Base-by-base conservation (phyloP, 2,797 vertebrate genomes). In the Podarcis siculus region DNA sequence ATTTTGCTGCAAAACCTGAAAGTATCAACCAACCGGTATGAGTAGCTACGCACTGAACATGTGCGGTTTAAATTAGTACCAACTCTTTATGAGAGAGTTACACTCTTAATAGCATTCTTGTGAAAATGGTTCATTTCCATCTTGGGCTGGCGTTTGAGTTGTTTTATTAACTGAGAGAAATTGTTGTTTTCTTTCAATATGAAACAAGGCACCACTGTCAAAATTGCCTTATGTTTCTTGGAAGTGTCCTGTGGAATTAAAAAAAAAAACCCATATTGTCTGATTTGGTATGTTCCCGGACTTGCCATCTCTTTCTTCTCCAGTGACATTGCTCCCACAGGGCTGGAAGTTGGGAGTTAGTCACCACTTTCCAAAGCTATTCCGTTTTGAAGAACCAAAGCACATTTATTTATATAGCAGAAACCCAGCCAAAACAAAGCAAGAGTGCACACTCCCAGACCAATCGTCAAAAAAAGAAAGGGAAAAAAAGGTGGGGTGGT, bases 391-490 rank as follows among this genome's bases (percentile, higher is more conserved):
- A 91, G 87, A 94, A 87, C 90, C n/a, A 72, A 93, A 91, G 64
- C 85, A 4, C 64, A 12, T 89, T 95, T 94, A 77, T 92, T 94
- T 91, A 86, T 17, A 49, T 42, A 30, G 19, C 79, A 71, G 8
- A 72, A 83, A 79, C 82, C 86, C 92, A 88, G 90, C 92, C 91
- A 86, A 95, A 92, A 89, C 71, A 94, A 93, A 94, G 61, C 69
- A 84, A 75, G 76, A 94, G 85, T 88, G 90, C 35, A 86, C 2
- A 49, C 64, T 92, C 83, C 67, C 83, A 86, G 45, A 89, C 86
- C 81, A 91, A 80, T 80, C 75, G 35, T n/a, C n/a, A 89, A 77
- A 86, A 55, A 87, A 45, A 67, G 77, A 30, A 45, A 67, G 77
- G 21, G 10, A n/a, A 15, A 30, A n/a, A 75, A 55, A 49, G 71